phyloP scores from a whole-genome alignment of 2,113 vertebrate genomes.

The Istiophorus platypterus region DNA sequence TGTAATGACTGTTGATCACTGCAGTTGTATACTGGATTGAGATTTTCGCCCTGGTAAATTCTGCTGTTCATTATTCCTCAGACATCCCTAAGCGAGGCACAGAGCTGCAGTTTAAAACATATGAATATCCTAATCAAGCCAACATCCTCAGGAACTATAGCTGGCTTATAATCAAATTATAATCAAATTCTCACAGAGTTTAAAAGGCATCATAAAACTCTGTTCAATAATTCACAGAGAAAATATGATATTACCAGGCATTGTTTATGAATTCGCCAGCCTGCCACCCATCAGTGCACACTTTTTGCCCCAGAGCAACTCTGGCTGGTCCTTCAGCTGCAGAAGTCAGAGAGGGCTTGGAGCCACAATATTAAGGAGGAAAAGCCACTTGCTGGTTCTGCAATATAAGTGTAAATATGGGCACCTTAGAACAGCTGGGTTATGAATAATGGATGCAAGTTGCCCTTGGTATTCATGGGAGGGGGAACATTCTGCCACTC shows the following conservation, averaged over 20 bases:
- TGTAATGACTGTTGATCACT: conserved; percentile 79
- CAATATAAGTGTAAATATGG: conserved; percentile 85
- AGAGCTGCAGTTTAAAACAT: conserved; percentile 54
- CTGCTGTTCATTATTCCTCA: conserved; percentile 69
- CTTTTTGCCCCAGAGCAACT: conserved; percentile 73
- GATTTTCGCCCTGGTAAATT: conserved; percentile 68
- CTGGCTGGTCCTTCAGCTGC: conserved; percentile 65
- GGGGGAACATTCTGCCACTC: conserved; percentile 78
- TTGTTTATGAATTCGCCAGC: conserved; percentile 81
- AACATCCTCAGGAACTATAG: conserved; percentile 70
- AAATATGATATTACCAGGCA: conserved; percentile 82
- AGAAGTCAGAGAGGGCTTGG: conserved; percentile 67
- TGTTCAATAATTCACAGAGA: conserved; percentile 85
- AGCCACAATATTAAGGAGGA: conserved; percentile 79
- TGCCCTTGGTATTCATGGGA: conserved; percentile 83
- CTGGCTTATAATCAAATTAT: conserved; percentile 76
- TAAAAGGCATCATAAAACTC: conserved; percentile 81
- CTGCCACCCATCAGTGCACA: conserved; percentile 69
- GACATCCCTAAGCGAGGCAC: conserved; percentile 50
- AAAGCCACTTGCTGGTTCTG: conserved; percentile 76
- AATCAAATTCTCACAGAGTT: conserved; percentile 71
- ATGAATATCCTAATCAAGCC: conserved; percentile 73
- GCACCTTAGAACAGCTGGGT: conserved; percentile 81
- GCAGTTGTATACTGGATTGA: conserved; percentile 71
- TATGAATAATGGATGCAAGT: conserved; percentile 82